phyloP scores from a whole-genome alignment of 2,113 vertebrate genomes.

The Dissostichus mawsoni region DNA sequence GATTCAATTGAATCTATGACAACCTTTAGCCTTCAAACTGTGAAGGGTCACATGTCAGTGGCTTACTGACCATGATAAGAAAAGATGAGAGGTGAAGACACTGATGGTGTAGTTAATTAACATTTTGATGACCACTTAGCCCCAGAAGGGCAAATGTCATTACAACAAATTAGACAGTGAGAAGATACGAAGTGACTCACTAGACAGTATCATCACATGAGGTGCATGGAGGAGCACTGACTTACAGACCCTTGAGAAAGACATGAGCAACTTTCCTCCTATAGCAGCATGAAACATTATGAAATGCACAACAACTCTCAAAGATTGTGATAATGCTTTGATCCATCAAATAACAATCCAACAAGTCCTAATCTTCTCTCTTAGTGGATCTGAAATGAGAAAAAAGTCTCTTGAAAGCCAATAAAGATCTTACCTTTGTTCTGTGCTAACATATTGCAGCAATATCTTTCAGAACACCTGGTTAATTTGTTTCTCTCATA shows the following conservation, averaged over 20 bases:
- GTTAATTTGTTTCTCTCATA: slow-evolving; percentile 13
- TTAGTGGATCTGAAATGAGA: slow-evolving; percentile 13
- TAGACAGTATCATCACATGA: not conserved
- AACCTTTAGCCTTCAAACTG: not conserved
- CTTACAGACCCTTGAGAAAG: not conserved
- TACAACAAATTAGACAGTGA: not conserved
- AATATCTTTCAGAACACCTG: slow-evolving; percentile 15
- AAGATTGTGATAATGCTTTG: not conserved
- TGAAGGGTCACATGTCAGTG: not conserved
- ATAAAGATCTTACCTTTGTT: not conserved
- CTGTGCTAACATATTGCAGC: slow-evolving; percentile 11
- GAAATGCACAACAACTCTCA: not conserved
- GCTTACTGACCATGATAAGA: not conserved
- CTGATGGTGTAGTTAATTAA: not conserved
- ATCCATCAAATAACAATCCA: not conserved
- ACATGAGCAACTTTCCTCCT: not conserved
- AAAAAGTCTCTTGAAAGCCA: not conserved
- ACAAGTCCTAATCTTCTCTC: not conserved
- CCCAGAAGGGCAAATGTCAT: not conserved
- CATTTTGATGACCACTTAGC: not conserved
- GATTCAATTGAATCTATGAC: not conserved
- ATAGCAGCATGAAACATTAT: not conserved
- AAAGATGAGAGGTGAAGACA: not conserved
- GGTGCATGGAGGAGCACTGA: not conserved
- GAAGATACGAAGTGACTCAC: not conserved